Percentiles rank a stretch among this genome's conserved stretches.
Evolutionary conservation across 2,797 vertebrate species (phyloP).

Genomic region (Catamblyrhynchus diadema): DNA sequence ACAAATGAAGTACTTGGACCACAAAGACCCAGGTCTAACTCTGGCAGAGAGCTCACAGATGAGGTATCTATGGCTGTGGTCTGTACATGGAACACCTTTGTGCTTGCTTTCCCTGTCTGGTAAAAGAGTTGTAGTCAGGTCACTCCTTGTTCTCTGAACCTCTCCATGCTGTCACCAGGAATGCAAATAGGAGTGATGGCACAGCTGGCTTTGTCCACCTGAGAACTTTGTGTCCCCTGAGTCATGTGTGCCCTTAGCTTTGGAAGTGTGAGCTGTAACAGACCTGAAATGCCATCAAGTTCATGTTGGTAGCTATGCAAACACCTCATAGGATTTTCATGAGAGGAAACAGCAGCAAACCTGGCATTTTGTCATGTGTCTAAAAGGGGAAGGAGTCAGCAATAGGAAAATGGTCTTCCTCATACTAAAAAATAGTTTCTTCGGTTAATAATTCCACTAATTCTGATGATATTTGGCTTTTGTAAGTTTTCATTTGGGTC

Average conservation of each 20-base stretch:
- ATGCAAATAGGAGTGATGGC: not conserved
- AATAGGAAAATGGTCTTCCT: not conserved
- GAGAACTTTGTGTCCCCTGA: not conserved
- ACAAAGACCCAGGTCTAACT: conserved; percentile 94
- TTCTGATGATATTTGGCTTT: not conserved
- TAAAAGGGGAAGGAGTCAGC: not conserved
- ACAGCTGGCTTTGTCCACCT: not conserved
- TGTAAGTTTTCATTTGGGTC: not conserved
- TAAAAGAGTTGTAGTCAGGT: not conserved
- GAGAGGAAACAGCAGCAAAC: not conserved
- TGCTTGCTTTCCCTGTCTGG: not conserved
- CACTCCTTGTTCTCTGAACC: not conserved
- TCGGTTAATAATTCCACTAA: not conserved
- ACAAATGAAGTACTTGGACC: conserved; percentile 82
- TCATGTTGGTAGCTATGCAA: not conserved
- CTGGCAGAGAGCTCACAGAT: conserved; percentile 96
- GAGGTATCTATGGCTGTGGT: conserved; percentile 78
- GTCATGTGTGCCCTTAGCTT: not conserved
- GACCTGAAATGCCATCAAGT: not conserved
- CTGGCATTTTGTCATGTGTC: not conserved
- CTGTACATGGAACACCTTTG: not conserved
- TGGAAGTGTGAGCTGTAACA: not conserved
- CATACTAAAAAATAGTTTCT: not conserved
- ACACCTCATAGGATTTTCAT: not conserved
- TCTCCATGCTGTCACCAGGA: not conserved